A percentile compares a stretch with the other conserved stretches of the same genome.
phyloP scores from a whole-genome alignment of 2,113 vertebrate genomes.

The Solea solea region DNA sequence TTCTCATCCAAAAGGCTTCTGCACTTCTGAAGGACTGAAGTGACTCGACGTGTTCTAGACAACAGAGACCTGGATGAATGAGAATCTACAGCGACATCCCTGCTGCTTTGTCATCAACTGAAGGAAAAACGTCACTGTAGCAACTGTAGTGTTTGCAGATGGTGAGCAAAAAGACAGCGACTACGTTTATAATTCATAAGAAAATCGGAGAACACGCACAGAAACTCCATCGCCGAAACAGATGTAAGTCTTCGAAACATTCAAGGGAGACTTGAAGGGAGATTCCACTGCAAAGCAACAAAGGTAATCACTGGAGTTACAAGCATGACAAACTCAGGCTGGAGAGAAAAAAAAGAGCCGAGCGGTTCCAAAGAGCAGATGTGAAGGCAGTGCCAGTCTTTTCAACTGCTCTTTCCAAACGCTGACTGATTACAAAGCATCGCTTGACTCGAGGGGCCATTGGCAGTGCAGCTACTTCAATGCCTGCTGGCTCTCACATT shows the following conservation, averaged over 20 bases:
- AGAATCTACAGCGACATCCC: too few relatives aligned
- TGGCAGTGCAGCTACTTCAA: constrained; percentile 42
- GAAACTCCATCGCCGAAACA: neutral
- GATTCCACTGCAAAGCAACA: constrained; percentile 7
- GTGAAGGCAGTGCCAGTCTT: constrained; percentile 29
- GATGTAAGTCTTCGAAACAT: constrained; percentile 4
- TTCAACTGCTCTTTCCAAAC: constrained; percentile 49
- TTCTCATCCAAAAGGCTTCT: too few relatives aligned
- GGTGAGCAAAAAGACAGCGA: neutral
- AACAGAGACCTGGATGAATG: too few relatives aligned
- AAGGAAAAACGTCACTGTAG: too few relatives aligned
- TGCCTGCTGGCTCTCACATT: constrained; percentile 22
- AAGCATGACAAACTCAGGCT: constrained; percentile 17
- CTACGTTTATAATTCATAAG: neutral
- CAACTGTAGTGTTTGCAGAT: too few relatives aligned
- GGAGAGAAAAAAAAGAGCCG: constrained; percentile 11
- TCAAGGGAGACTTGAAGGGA: neutral
- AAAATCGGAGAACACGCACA: neutral
- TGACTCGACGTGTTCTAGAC: too few relatives aligned
- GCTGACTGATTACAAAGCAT: constrained; percentile 62
- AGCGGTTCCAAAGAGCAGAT: constrained; percentile 26
- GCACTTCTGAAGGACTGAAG: too few relatives aligned
- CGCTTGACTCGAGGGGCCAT: constrained; percentile 50
- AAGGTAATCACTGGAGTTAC: constrained; percentile 3
- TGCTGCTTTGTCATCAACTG: too few relatives aligned